Evolutionary conservation across 23 tunicate genomes (phyloP).

Genomic region (Clavelina lepadiformis): DNA sequence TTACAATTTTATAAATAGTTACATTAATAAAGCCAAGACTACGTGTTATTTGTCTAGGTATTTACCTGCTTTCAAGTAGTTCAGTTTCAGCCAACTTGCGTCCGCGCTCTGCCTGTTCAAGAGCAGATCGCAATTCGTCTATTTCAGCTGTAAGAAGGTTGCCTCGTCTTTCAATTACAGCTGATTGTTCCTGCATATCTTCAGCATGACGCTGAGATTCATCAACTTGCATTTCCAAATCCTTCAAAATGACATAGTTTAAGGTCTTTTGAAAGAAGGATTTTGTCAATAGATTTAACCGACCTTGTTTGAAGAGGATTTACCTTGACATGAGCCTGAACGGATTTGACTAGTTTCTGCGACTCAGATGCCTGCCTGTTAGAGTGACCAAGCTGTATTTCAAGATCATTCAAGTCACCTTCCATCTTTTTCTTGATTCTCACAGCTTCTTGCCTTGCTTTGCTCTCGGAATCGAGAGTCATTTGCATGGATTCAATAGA

Average conservation of each 20-base stretch:
- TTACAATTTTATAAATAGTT: too few relatives aligned
- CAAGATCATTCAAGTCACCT: conserved; percentile 93
- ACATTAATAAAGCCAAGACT: too few relatives aligned
- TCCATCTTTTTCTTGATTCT: conserved; percentile 98
- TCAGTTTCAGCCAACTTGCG: conserved; percentile 84
- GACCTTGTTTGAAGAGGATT: not conserved
- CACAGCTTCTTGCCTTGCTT: conserved; percentile 94
- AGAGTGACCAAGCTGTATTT: conserved; percentile 93
- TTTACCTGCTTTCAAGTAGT: conserved; percentile 71
- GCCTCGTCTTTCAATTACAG: conserved; percentile 87
- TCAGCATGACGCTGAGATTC: conserved; percentile 80
- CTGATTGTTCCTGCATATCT: conserved; percentile 67
- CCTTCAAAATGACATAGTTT: conserved; percentile 15
- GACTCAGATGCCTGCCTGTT: conserved; percentile 90
- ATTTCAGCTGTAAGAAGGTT: conserved; percentile 85
- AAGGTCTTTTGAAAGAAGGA: not conserved
- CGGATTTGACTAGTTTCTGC: conserved; percentile 71
- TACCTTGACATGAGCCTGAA: conserved; percentile 80
- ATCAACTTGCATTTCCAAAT: conserved; percentile 82
- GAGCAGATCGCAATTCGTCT: conserved; percentile 76
- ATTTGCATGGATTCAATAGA: conserved; percentile 96
- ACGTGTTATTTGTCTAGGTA: too few relatives aligned
- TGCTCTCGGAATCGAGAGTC: conserved; percentile 91
- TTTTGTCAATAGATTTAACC: not conserved
- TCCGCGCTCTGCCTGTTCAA: conserved; percentile 98